Evolutionary conservation across 2,888 invertebrate species (phyloP), one percentile per base, ranked within the genome.

Genomic region (Lordiphosa fenestrarum): DNA sequence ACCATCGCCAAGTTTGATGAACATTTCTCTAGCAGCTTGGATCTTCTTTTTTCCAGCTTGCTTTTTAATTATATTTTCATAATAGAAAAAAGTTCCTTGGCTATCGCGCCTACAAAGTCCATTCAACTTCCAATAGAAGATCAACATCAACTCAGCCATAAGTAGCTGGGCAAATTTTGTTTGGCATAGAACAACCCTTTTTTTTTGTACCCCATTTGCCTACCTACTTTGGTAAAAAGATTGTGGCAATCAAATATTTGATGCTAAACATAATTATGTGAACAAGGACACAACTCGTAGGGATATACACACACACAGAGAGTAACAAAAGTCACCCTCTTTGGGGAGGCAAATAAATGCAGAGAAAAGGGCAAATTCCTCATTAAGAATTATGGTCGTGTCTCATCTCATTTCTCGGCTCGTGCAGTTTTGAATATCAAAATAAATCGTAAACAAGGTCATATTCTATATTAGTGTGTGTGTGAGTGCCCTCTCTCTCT

Each of bases 391-490:
- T 39, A 49, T 55, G 36, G 50, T 23, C 56, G 55, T 56, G 55
- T 49, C 44, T 66, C 69, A 47, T 56, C 68, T 51, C 54, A 52
- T 65, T 70, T 54, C 39, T 39, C 49, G 59, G 66, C 62, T 71
- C 67, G 64, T 71, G 78, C 73, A 74, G 74, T 67, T 77, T 78
- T 82, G 71, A 82, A 82, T 78, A 78, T 78, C 77, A 82, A 82
- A 78, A 78, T 78, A 78, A 82, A 78, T 75, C 80, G 82, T 82
- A 82, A 78, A 78, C 77, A 78, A 78, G 82, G 77, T 82, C 82
- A 77, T 71, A 69, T 73, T 82, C 51, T 50, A 47, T 53, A 52
- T 56, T 61, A 60, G 63, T 72, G 48, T 69, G 58, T 56, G 63
- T 58, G 64, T 42, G 51, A 54, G 49, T 42, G 50, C 10, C 19